phyloP scores from a whole-genome alignment of 1,140 invertebrate species.

The Gryon sp. region DNA sequence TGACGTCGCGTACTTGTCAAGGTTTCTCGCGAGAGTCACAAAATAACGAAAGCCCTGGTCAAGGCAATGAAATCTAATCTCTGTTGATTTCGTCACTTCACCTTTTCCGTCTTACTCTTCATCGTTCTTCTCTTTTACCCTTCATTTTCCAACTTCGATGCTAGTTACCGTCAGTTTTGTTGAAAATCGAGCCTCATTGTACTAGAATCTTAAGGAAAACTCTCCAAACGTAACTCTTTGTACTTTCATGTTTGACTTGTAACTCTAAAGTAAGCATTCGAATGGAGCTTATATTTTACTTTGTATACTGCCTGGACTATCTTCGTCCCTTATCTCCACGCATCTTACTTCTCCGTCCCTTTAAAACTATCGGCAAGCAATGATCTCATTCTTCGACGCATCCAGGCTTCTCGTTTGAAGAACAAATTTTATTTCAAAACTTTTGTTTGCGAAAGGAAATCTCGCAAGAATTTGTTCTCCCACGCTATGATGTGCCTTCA shows the following conservation, averaged over 20 bases:
- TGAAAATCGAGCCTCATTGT: slow-evolving; percentile 9
- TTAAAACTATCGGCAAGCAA: slow-evolving; percentile 56
- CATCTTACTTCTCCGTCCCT: not conserved
- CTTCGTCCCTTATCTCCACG: no score
- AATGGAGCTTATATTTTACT: slow-evolving; percentile 60
- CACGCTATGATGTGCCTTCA: slow-evolving; percentile 19
- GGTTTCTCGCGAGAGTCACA: slow-evolving; percentile 2
- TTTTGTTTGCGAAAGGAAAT: slow-evolving; percentile 56
- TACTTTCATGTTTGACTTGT: slow-evolving; percentile 57
- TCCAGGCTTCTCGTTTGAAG: slow-evolving; percentile 34
- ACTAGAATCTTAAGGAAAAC: slow-evolving; percentile 15
- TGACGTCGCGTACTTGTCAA: not conserved
- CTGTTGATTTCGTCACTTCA: slow-evolving; percentile 1
- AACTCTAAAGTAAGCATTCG: slow-evolving; percentile 42
- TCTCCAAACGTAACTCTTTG: slow-evolving; percentile 28
- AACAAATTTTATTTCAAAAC: slow-evolving; percentile 59
- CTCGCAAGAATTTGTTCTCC: slow-evolving; percentile 38
- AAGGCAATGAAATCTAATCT: slow-evolving; percentile 49
- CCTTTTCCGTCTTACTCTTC: not conserved
- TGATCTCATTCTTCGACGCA: slow-evolving; percentile 49
- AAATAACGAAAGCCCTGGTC: slow-evolving; percentile 24
- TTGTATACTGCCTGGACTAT: no score
- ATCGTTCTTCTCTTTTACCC: not conserved
- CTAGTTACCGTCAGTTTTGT: slow-evolving; percentile 40
- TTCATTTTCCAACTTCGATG: slow-evolving; percentile 1